phyloP scores from a whole-genome alignment of 2,113 vertebrate species.

The Paedocypris sp. region DNA sequence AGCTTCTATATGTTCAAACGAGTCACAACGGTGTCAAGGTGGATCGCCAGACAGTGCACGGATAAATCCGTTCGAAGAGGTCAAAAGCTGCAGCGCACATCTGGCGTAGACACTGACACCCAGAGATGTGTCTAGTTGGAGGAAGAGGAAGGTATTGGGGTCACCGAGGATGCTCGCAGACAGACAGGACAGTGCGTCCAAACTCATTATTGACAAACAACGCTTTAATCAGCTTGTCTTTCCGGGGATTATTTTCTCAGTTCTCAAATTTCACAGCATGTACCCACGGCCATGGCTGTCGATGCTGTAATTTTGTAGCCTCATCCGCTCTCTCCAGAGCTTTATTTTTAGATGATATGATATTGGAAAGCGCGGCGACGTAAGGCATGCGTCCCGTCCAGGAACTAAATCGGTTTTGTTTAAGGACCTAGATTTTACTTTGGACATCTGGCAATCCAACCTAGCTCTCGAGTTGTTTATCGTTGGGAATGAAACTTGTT shows the following conservation, averaged over 20 bases:
- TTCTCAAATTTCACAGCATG: background rate
- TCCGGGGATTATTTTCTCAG: background rate
- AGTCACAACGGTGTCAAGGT: background rate
- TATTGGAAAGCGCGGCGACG: background rate
- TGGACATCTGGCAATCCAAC: background rate
- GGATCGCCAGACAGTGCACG: background rate
- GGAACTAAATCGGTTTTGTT: background rate
- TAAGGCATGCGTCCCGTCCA: background rate
- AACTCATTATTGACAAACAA: background rate
- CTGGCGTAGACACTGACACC: background rate
- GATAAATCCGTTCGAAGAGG: background rate
- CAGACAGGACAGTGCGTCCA: background rate
- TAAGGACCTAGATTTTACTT: background rate
- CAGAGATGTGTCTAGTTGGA: background rate
- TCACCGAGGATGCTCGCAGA: background rate
- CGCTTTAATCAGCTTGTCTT: slow-evolving; percentile 9
- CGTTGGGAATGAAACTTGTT: too few relatives aligned
- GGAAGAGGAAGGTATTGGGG: slow-evolving; percentile 5
- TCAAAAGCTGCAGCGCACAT: background rate
- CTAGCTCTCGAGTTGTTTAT: too few relatives aligned
- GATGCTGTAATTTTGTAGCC: slow-evolving; percentile 8
- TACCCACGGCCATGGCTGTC: background rate
- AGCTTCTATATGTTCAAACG: background rate
- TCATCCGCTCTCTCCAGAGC: background rate
- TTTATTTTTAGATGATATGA: background rate